phyloP scores from a whole-genome alignment of 2,113 vertebrate genomes.

The Cyprinodon variegatus region DNA sequence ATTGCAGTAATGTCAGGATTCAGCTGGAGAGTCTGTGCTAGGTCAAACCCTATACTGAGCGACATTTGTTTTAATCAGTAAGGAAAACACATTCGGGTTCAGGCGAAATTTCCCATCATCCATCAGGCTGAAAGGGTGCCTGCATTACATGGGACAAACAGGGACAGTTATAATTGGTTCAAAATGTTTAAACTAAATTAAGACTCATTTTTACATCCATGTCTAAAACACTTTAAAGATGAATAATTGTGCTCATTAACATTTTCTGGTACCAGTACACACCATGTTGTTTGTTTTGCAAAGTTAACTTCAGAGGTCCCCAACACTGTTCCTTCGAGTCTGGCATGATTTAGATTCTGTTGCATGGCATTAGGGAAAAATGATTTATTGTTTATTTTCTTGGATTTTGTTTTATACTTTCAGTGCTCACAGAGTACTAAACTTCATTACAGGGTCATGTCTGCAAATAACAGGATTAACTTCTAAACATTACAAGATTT shows the following conservation, averaged over 20 bases:
- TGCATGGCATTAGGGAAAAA: too few species aligned
- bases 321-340: too few species aligned
- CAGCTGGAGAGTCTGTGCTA: constrained; percentile 13
- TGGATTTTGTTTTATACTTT: too few species aligned
- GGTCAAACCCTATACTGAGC: constrained; percentile 13
- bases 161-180: constrained; percentile 7
- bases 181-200: neutral
- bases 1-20: constrained; percentile 7
- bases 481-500: too few species aligned
- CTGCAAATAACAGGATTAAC: too few species aligned
- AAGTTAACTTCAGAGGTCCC: too few species aligned
- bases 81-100: constrained; percentile 34
- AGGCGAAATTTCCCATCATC: neutral
- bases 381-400: too few species aligned
- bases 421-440: too few species aligned
- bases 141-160: too few species aligned
- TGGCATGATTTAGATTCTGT: too few species aligned
- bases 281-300: too few species aligned
- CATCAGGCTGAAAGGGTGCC: constrained; percentile 3
- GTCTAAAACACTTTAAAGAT: neutral
- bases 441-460: too few species aligned
- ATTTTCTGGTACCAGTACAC: neutral
- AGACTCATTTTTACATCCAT: neutral
- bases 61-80: constrained; percentile 62
- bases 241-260: neutral